Evolutionary conservation across 2,888 invertebrate genomes (phyloP).

Genomic region (Melipona bicolor): DNA sequence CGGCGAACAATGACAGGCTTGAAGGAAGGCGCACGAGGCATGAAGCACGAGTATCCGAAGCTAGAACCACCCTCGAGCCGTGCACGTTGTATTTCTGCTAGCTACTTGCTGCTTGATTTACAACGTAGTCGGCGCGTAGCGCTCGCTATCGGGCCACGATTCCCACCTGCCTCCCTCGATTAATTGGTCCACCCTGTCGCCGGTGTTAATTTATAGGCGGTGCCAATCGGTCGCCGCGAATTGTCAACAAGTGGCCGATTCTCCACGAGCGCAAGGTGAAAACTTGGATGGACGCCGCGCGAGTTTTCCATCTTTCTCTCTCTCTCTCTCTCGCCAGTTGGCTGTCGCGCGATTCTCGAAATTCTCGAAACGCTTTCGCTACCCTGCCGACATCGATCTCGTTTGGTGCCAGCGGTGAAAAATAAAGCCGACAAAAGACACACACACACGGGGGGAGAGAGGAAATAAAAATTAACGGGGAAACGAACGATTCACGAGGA

Average conservation of each 20-base stretch:
- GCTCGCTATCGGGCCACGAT: constrained; percentile 43
- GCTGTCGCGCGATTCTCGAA: not conserved
- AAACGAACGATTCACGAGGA: constrained; percentile 14
- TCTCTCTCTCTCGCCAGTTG: not conserved
- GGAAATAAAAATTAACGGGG: constrained; percentile 28
- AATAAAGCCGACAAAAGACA: not conserved
- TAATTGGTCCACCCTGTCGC: constrained; percentile 62
- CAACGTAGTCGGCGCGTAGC: constrained; percentile 35
- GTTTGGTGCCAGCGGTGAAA: not conserved
- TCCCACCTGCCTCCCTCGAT: constrained; percentile 55
- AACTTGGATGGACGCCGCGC: not conserved
- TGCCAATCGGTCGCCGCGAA: constrained; percentile 55
- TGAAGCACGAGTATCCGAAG: too few relatives aligned
- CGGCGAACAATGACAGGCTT: constrained; percentile 21
- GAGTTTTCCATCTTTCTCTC: not conserved
- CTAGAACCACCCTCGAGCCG: not conserved
- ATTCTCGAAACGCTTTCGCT: constrained; percentile 1
- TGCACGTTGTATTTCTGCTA: not conserved
- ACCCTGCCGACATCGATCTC: not conserved
- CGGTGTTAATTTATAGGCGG: constrained; percentile 67
- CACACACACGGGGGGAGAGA: not conserved
- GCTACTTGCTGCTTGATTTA: constrained; percentile 59
- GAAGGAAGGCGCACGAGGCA: constrained; percentile 4
- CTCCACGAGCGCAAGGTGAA: constrained; percentile 1
- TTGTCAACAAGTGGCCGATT: constrained; percentile 71